Evolutionary conservation across 1,140 invertebrate genomes (phyloP), one percentile per base, ranked within the genome.

Genomic region (Homalodisca vitripennis): DNA sequence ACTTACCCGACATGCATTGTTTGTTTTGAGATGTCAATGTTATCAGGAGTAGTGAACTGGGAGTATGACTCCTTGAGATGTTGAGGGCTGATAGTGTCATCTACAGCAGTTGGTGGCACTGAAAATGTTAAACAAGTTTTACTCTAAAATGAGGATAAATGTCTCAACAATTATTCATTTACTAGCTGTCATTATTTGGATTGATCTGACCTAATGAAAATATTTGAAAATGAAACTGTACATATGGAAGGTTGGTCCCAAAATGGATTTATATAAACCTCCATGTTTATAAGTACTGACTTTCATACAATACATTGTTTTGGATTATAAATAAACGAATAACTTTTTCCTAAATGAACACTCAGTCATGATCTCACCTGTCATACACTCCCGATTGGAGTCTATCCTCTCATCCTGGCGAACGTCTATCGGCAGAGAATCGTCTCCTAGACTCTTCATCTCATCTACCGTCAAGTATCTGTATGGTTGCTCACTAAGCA

Each of bases 371-470:
- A 29, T 68, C 70, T 66, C 34, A 75, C 74, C 74, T 71, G 70
- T 73, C 51, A 70, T 70, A 30, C 69, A 75, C 66, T 76, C 72
- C 46, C 73, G 80, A 75, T 84, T 85, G 64, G 82, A 80, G 67
- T 90, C 88, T 14, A 89, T 86, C 13, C 91, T 85, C 78, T 95
- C 93, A 75, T 97, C 94, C 70, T 92, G 86, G 0, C 92, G 95
- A 12, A 95, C 93, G 77, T 97, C 94, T 73, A 96, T 95, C 0
- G 93, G 94, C 41, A 96, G 80, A 2, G 94, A 96, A 81, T 97
- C 94, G 77, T 97, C 94, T 53, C 94, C 92, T 34, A 97, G 80
- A 69, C 91, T 94, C 81, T 97, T 97, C 94, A 97, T 96, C 78
- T 97, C 91, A 79, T 97, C 95, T 32, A 92, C 90, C 1, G 94